Evolutionary conservation across 2,888 invertebrate species (phyloP), one percentile per base, ranked within the genome.

Genomic region (Sthenelais limicola): DNA sequence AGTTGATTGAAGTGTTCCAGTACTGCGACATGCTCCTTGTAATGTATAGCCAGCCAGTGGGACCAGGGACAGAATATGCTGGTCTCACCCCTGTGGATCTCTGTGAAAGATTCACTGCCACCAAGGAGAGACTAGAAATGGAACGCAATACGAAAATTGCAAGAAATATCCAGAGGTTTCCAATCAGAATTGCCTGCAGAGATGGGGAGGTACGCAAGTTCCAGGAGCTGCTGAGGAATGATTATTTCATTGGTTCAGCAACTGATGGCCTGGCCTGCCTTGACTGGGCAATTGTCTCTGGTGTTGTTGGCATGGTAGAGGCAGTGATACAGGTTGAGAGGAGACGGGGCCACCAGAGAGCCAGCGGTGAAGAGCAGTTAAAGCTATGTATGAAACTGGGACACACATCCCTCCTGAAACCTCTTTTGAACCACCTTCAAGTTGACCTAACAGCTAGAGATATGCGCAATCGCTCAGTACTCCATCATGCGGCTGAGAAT

Each of bases 111-210:
- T 15, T 62, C 38, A 62, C 35, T 35, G 62, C 62, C 1, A 24
- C 43, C 38, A 62, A 62, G 38, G 62, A 62, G 38, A 12, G 62
- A 12, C 35, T 38, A 38, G 62, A 62, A 35, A 62, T 62, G 62
- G 62, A 62, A 18, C n/a, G 26, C 7, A 24, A 38, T 9, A 38
- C 43, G 7, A 62, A 62, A 43, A 38, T 62, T 15, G 62, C 35
- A 18, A 62, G 43, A 18, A 38, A 35, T 21, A 35, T 62, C 1
- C 38, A 62, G 7, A 35, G 62, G 26, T 35, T 38, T 35, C 38
- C 21, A 26, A n/a, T 62, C 21, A 62, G 43, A 28, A 35, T 26
- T 9, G 62, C 62, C 4, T 62, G 62, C 24, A 21, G 62, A 1
- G 4, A 12, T 3, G 62, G 62, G 9, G 21, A 62, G 21, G 62